Conservation (phyloP, 2,113 vertebrate species). For the Dromiciops gliroides region DNA sequence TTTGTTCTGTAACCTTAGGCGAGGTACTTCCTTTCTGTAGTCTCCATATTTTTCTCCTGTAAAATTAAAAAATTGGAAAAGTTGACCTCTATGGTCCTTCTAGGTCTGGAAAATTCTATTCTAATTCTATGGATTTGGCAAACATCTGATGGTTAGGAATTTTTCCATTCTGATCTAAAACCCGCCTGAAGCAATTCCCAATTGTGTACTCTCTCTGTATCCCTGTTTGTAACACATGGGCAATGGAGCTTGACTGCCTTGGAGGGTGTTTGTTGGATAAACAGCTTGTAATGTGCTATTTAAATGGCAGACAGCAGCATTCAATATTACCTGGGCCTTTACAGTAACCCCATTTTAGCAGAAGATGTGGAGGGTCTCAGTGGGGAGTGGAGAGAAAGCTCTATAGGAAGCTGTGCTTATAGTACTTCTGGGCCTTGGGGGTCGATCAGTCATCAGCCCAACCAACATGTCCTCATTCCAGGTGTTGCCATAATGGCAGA, state of each 20-base stretch:
- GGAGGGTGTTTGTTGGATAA: slow-evolving; percentile 3
- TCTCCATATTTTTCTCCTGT: background rate
- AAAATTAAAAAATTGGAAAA: background rate
- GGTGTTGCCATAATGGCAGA: background rate
- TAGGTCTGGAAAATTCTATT: background rate
- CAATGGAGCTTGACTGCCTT: slow-evolving; percentile 13
- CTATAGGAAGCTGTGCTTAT: background rate
- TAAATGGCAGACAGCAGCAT: slow-evolving; percentile 27
- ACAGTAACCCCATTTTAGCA: slow-evolving; percentile 47
- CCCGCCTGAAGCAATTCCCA: slow-evolving; percentile 21
- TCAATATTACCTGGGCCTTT: slow-evolving; percentile 23
- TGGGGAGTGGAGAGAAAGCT: background rate
- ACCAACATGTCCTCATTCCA: background rate
- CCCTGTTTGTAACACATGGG: slow-evolving; percentile 3
- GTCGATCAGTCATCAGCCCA: background rate
- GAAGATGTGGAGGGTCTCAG: background rate
- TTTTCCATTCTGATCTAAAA: background rate
- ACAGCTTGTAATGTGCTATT: slow-evolving; percentile 41
- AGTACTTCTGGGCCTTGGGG: too few relatives aligned
- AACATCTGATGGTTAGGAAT: background rate
- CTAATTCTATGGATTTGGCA: slow-evolving; percentile 7
- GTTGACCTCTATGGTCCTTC: background rate
- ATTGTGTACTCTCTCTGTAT: background rate
- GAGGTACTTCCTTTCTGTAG: background rate
- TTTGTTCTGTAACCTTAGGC: background rate